Conservation (phyloP, 2,113 vertebrate species). For the Oophaga pumilio region DNA sequence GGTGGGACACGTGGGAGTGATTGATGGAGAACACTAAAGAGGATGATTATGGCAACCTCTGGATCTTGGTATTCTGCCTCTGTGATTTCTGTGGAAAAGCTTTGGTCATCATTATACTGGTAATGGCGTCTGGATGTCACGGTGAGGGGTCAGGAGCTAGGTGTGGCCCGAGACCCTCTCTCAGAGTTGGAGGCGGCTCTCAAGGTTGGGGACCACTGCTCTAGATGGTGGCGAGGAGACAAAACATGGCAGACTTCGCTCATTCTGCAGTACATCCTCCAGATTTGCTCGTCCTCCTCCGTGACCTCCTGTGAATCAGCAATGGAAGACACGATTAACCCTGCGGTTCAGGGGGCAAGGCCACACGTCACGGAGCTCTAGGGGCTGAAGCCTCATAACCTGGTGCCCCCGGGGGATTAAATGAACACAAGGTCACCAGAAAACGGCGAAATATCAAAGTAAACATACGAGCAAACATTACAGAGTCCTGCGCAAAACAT, state of each 20-base stretch:
- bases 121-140: too few species aligned
- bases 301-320: not conserved
- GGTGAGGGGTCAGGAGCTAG: too few species aligned
- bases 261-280: not conserved
- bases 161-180: too few species aligned
- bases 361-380: not conserved
- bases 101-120: too few species aligned
- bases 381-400: not conserved
- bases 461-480: not conserved
- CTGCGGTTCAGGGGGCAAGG: not conserved
- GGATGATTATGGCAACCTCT: too few species aligned
- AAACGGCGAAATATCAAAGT: not conserved
- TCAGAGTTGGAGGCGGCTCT: too few species aligned
- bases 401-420: not conserved
- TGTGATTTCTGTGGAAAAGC: too few species aligned
- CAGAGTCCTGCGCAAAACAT: not conserved
- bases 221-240: not conserved
- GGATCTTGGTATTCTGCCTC: too few species aligned
- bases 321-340: not conserved
- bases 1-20: too few species aligned
- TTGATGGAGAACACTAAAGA: too few species aligned
- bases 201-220: too few species aligned
- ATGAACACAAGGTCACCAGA: not conserved
- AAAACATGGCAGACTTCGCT: not conserved
- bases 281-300: not conserved